Conservation (phyloP, 92 coral and sea anemone species). For the Isaurus tuberculatus region DNA sequence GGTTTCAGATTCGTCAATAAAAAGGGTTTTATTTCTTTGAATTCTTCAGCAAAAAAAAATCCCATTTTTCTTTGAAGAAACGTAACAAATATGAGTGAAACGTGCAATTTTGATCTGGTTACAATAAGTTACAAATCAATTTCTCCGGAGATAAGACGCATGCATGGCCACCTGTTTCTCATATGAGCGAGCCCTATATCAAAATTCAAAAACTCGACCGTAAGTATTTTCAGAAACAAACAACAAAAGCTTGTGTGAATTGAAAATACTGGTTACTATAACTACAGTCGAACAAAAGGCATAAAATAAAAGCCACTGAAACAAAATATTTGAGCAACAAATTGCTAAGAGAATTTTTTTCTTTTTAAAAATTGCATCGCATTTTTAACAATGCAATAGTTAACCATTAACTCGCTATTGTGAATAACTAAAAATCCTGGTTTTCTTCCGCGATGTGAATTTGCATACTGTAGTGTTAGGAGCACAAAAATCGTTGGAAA, state of each 20-base stretch:
- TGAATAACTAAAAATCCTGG: not conserved
- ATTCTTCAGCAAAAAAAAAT: not conserved
- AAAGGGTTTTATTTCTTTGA: conserved; percentile 1
- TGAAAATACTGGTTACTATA: conserved; percentile 12
- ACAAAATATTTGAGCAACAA: not conserved
- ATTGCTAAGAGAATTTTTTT: conserved; percentile 30
- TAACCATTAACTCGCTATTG: conserved; percentile 40
- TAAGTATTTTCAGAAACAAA: conserved; percentile 60
- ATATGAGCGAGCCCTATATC: conserved; percentile 47
- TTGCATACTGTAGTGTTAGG: conserved; percentile 17
- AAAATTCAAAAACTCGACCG: conserved; percentile 70
- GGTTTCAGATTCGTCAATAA: conserved; percentile 30
- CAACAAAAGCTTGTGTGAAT: conserved; percentile 35
- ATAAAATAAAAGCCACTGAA: not conserved
- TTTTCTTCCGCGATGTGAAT: conserved; percentile 30
- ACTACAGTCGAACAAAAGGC: conserved; percentile 11
- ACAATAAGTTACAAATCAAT: conserved; percentile 54
- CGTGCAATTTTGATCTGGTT: not conserved
- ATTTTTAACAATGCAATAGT: conserved; percentile 28
- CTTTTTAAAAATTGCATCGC: conserved; percentile 11
- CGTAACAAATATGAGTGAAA: not conserved
- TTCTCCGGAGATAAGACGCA: conserved; percentile 42
- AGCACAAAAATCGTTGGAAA: not conserved
- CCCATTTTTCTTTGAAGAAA: not conserved
- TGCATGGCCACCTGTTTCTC: conserved; percentile 54